Percentiles rank a stretch among this genome's conserved stretches.
Evolutionary conservation across 2,888 invertebrate species (phyloP).

Genomic region (Eilema griseolum): DNA sequence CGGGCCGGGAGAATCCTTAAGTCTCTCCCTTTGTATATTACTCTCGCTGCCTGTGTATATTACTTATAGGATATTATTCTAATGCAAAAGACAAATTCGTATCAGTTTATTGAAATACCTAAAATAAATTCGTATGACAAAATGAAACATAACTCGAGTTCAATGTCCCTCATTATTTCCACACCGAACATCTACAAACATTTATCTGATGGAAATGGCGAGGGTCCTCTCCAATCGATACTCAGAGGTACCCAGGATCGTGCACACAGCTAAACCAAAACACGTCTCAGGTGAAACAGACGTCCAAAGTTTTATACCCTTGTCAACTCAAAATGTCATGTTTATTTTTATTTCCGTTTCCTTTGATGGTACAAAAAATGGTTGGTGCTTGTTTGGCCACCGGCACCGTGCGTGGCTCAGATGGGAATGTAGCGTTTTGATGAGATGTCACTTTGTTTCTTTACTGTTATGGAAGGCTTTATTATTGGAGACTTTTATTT

Average conservation of each 20-base stretch:
- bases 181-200: background rate
- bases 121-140: too few relatives aligned
- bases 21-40: too few relatives aligned
- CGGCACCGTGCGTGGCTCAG: background rate
- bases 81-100: too few relatives aligned
- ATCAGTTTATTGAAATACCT: too few relatives aligned
- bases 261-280: slow-evolving; percentile 38
- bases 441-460: slow-evolving; percentile 11
- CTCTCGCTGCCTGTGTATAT: too few relatives aligned
- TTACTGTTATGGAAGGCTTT: background rate
- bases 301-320: slow-evolving; percentile 70
- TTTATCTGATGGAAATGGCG: background rate
- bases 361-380: slow-evolving; percentile 43
- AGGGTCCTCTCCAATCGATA: slow-evolving; percentile 35
- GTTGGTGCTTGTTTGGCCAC: slow-evolving; percentile 32
- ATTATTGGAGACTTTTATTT: background rate
- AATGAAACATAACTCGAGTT: background rate
- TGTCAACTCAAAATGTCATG: slow-evolving; percentile 68
- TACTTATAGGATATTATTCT: too few relatives aligned
- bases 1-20: too few relatives aligned
- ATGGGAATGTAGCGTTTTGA: slow-evolving; percentile 12
- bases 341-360: slow-evolving; percentile 56
- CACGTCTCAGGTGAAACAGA: slow-evolving; percentile 64
- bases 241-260: slow-evolving; percentile 14
- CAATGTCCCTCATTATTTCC: background rate